phyloP scores from a whole-genome alignment of 1,140 invertebrate genomes.

The Tetramorium alpestre region DNA sequence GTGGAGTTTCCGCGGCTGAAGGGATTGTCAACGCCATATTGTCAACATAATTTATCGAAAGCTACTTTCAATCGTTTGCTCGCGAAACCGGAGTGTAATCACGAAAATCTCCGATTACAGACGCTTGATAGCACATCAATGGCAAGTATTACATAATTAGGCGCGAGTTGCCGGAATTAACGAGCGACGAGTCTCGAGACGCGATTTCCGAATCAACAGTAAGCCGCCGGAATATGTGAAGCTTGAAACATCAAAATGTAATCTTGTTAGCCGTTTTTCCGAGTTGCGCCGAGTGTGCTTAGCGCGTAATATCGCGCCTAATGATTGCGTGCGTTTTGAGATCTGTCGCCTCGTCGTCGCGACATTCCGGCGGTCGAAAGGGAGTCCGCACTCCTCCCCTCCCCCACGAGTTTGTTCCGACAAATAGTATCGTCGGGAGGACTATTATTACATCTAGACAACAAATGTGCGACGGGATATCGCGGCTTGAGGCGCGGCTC shows the following conservation, averaged over 20 bases:
- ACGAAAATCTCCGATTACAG: background rate
- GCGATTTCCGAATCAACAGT: background rate
- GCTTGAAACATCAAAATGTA: background rate
- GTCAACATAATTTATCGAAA: background rate
- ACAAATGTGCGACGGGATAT: constrained; percentile 70
- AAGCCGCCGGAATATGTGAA: too few relatives aligned
- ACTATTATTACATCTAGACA: constrained; percentile 82
- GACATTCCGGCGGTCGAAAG: background rate
- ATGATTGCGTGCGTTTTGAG: constrained; percentile 5
- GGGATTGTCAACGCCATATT: background rate
- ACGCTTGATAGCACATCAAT: background rate
- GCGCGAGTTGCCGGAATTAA: background rate
- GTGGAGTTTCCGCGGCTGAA: background rate
- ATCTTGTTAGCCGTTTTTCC: background rate
- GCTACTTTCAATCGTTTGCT: background rate
- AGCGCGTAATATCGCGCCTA: background rate
- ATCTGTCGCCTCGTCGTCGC: background rate
- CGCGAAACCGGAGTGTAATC: background rate
- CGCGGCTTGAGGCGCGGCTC: constrained; percentile 71
- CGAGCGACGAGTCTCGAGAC: background rate
- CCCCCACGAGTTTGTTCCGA: constrained; percentile 57
- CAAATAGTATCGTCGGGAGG: constrained; percentile 73
- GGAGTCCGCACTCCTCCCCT: background rate
- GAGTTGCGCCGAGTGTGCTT: background rate
- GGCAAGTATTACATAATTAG: constrained; percentile 20